Base-by-base conservation (phyloP, 2,113 vertebrate genomes). In the Grus americana region DNA sequence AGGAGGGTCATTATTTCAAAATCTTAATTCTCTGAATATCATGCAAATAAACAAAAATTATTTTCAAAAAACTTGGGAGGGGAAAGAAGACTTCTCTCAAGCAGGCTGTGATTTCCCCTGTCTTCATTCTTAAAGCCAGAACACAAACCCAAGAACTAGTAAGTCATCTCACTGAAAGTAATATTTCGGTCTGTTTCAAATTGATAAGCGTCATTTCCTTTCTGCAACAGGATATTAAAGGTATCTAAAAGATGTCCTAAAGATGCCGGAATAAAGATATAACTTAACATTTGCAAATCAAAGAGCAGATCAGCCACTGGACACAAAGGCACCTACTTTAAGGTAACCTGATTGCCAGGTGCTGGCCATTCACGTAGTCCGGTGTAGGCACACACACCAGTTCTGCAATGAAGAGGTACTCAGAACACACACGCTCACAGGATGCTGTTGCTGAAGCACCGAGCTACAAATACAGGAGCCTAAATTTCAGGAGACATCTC, bases 381-480 rank as follows among this genome's bases (percentile, higher is more conserved):
- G 20, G 18, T 4, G 8, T 5, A 49, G 57, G 50, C 36, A 27
- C n/a, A 34, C 29, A 34, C n/a, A 34, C 5, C 22, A 61, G 29
- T 23, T 40, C 34, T 24, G 34, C 21, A 27, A 12, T 2, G 17
- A 30, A 16, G 11, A 54, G 30, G 24, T 54, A 47, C 30, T 38
- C 19, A 6, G 36, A 34, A 14, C 9, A 32, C 27, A 27, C 11
- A 18, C 3, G 1, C 2, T 18, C 1, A 3, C n/a, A 30, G 40
- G 47, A 36, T 16, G 29, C n/a, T 72, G 47, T n/a, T 42, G 40
- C 14, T 72, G 49, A 71, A 76, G n/a, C 30, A 59, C 57, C 15
- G 21, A 44, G 38, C 10, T n/a, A 52, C 26, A 73, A 36, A 68
- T 6, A 42, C 0, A 79, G 38, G 6, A 58, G 38, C 32, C 61